Conservation (phyloP, 1,140 invertebrate species). For the Lasioglossum albipes region DNA sequence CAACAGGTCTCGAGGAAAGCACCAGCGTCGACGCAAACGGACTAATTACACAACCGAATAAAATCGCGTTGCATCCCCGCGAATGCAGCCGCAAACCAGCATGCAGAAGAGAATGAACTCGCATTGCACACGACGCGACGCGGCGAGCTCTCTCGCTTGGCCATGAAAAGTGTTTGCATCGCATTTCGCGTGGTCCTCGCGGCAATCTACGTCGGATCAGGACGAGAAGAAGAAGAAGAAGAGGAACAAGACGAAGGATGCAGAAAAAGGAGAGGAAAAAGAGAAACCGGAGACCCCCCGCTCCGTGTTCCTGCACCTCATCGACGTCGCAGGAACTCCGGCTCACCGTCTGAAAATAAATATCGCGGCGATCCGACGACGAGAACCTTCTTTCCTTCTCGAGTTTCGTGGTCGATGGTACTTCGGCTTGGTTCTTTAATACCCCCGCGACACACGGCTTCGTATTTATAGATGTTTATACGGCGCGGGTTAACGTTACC, state of each 20-base stretch:
- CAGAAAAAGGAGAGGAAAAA: conserved; percentile 3
- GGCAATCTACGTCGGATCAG: conserved; percentile 51
- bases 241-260: neutral
- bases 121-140: conserved; percentile 10
- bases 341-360: conserved; percentile 48
- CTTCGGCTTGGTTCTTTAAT: conserved; percentile 4
- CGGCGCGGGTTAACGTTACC: conserved; percentile 36
- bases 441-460: conserved; percentile 3
- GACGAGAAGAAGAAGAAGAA: conserved; percentile 18
- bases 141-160: conserved; percentile 45
- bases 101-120: conserved; percentile 10
- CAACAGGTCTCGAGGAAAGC: no score
- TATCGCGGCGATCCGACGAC: conserved; percentile 13
- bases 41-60: no score
- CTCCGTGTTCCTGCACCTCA: conserved; percentile 16
- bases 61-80: no score
- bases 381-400: conserved; percentile 37
- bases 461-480: conserved; percentile 48
- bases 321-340: conserved; percentile 49
- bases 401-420: conserved; percentile 36
- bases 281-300: conserved; percentile 49
- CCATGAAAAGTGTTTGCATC: conserved; percentile 46
- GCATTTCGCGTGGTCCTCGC: conserved; percentile 60
- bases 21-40: no score
- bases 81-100: neutral